Evolutionary conservation across 1,140 invertebrate species (phyloP).

Genomic region (Zaprionus lachaisei): DNA sequence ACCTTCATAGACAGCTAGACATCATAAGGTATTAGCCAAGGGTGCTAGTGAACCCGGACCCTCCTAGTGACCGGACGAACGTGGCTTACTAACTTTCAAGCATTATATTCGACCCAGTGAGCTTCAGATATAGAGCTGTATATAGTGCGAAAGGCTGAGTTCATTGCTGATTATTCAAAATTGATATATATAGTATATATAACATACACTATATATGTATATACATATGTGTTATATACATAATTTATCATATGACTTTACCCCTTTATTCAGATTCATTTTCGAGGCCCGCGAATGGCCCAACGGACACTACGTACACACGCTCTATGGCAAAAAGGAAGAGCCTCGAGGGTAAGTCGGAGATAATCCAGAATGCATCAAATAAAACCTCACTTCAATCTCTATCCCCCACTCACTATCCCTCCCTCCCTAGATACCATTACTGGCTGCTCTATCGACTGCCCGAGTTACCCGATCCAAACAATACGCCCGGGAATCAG

Average conservation of each 20-base stretch:
- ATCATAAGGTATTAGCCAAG: too few species aligned
- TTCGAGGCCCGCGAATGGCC: slow-evolving; percentile 94
- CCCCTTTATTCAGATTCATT: slow-evolving; percentile 84
- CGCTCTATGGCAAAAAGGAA: slow-evolving; percentile 93
- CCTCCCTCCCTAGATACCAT: slow-evolving; percentile 86
- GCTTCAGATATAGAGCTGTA: too few species aligned
- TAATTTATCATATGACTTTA: background rate
- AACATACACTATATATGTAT: too few species aligned
- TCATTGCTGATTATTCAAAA: too few species aligned
- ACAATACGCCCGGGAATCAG: slow-evolving; percentile 92
- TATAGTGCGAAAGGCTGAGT: too few species aligned
- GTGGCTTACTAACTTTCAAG: too few species aligned
- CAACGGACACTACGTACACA: slow-evolving; percentile 95
- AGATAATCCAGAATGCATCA: background rate
- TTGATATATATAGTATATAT: too few species aligned
- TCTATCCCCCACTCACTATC: background rate
- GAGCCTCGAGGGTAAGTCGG: slow-evolving; percentile 89
- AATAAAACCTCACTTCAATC: background rate
- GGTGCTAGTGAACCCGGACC: too few species aligned
- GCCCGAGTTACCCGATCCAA: slow-evolving; percentile 90
- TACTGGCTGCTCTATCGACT: slow-evolving; percentile 94
- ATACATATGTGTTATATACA: too few species aligned
- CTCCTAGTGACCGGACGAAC: too few species aligned
- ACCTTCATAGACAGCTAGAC: too few species aligned
- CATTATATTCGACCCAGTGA: too few species aligned